Conservation (phyloP, 2,113 vertebrate species). For the Pseudorasbora parva region DNA sequence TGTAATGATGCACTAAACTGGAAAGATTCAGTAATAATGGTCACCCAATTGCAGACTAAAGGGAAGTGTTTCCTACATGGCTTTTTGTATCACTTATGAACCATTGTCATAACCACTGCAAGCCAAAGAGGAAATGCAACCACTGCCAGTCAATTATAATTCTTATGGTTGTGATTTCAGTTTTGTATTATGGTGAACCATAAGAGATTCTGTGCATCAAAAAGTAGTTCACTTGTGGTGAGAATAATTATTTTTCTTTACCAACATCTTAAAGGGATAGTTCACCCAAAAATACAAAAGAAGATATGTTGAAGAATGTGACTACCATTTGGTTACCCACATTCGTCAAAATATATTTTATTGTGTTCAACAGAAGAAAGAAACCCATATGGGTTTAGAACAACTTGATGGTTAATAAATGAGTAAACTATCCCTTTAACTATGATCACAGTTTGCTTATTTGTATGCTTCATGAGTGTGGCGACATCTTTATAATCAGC, state of each 20-base stretch:
- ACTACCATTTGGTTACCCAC: too few relatives aligned
- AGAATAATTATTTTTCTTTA: not conserved
- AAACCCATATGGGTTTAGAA: too few relatives aligned
- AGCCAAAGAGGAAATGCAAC: constrained; percentile 37
- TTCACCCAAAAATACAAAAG: too few relatives aligned
- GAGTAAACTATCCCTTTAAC: not conserved
- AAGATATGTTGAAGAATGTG: too few relatives aligned
- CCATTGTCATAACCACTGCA: constrained; percentile 7
- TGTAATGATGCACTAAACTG: constrained; percentile 11
- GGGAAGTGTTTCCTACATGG: constrained; percentile 9
- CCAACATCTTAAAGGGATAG: not conserved
- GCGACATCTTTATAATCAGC: constrained; percentile 7
- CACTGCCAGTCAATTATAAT: constrained; percentile 23
- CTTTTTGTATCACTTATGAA: constrained; percentile 5
- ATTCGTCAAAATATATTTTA: too few relatives aligned
- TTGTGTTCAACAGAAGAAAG: too few relatives aligned
- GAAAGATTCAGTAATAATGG: constrained; percentile 8
- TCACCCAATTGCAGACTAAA: not conserved
- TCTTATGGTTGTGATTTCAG: constrained; percentile 17
- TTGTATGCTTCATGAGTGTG: not conserved
- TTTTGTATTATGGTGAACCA: not conserved
- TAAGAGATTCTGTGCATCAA: constrained; percentile 26
- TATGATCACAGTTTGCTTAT: not conserved
- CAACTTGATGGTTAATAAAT: too few relatives aligned
- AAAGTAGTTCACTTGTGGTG: constrained; percentile 4